Evolutionary conservation across 2,888 invertebrate species (phyloP), one percentile per base, ranked within the genome.

Genomic region (Epistrophe eligans): DNA sequence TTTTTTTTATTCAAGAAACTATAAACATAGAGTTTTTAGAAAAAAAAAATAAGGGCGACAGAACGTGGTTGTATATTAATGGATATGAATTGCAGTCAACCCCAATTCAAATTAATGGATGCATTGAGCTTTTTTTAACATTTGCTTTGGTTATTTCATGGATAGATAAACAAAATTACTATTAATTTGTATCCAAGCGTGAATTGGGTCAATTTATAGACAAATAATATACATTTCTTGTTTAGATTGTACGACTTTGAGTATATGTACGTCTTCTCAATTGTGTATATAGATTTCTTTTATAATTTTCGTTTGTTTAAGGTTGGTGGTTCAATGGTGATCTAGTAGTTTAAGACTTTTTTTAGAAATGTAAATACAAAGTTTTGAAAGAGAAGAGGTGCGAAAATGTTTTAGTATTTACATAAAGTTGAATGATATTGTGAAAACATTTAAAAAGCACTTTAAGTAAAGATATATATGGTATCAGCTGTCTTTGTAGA

Each of bases 101-200:
- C 48, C 58, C 45, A 35, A 72, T 77, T 67, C 62, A 73, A 58
- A 45, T 72, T 55, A 67, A 38, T 77, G n/a, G 64, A 66, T 50
- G 74, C 62, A 70, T 57, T 19, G 70, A 55, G 38, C 64, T 62
- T 66, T 24, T 60, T 52, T 2, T 72, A 15, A 1, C 24, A 24
- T 24, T 24, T 19, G 7, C 60, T 73, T 60, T 38, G 58, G 45
- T 55, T 57, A 24, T 77, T 57, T 77, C 57, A 73, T 57, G 57
- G 64, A 74, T 76, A 66, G 52, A 83, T 87, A 87, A 87, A 87
- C 79, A 87, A 73, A 79, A 66, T 48, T 48, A 66, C 79, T 76
- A 87, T 87, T 76, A 79, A 87, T 87, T 87, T 83, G 87, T 79
- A 83, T 76, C 72, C 45, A 79, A 87, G 79, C 83, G 83, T 83